Base-by-base conservation (phyloP, 30 jellyfish, hydroid and myxozoan genomes). In the Cassiopea xamachana region DNA sequence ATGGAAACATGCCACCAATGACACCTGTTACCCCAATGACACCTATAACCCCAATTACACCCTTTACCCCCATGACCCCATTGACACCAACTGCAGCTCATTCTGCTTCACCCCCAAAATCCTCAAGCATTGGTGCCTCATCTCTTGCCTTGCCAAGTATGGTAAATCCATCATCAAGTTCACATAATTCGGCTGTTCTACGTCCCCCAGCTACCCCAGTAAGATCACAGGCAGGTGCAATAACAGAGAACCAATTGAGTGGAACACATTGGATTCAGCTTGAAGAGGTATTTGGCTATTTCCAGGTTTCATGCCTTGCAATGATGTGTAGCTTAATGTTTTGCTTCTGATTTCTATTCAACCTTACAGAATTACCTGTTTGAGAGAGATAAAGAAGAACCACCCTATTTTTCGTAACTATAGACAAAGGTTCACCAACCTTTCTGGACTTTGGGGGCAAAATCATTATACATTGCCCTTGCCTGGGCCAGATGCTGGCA, bases 11-110 rank as follows among this genome's bases (percentile, higher is more conserved):
- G 97, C 98, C 98, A 9, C 98, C 98, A 70, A 94, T 94, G 98
- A 94, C 98, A 16, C 98, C 98, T 5, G 93, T 94, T 74, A 94
- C 98, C 43, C 98, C 98, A 2, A 94, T 94, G 96, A 94, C 98
- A 48, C 98, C 98, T 16, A 74, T 94, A 18, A 94, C 98, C 15
- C 98, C 98, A 6, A 88, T 89, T 8, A 94, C 97, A 55, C 98
- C 98, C 17, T 89, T 94, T 75, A 89, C 97, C 55, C 98, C 97
- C 19, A 69, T 94, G 91, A 77, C 98, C 5, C 93, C 97, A 10
- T 58, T 80, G 43, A 88, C 93, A 39, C 91, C 93, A 9, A 95
- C 50, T 80, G 89, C 89, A 69, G 49, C 59, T 49, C 95, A 96
- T 27, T 90, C 98, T 79, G 87, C 87, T 1, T 94, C 98, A 5